A percentile compares a stretch with the other conserved stretches of the same genome.
Evolutionary conservation across 2,888 invertebrate species (phyloP).

Genomic region (Enchytraeus crypticus): DNA sequence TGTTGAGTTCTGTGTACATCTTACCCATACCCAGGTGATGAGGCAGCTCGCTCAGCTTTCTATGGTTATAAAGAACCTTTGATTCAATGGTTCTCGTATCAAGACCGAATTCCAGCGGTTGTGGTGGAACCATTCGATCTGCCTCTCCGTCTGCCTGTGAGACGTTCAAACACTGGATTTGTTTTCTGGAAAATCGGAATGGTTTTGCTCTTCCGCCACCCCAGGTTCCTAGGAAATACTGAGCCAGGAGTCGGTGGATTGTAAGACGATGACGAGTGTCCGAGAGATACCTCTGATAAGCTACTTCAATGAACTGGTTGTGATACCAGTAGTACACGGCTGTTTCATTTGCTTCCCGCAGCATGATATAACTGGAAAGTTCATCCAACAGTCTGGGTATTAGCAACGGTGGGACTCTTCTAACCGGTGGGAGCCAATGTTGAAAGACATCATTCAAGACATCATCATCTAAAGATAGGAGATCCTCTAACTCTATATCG

Average conservation of each 20-base stretch:
- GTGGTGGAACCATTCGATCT: constrained; percentile 36
- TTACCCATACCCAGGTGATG: constrained; percentile 31
- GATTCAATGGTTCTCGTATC: too few species aligned
- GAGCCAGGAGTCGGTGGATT: constrained; percentile 35
- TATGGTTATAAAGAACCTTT: constrained; percentile 29
- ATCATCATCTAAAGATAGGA: constrained; percentile 26
- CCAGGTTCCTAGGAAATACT: constrained; percentile 40
- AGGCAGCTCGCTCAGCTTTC: constrained; percentile 41
- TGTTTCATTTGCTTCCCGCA: constrained; percentile 30
- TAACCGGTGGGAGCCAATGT: constrained; percentile 33
- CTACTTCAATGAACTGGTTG: constrained; percentile 25
- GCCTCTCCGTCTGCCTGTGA: constrained; percentile 23
- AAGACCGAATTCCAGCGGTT: constrained; percentile 30
- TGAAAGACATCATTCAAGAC: constrained; percentile 27
- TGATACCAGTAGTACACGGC: constrained; percentile 29
- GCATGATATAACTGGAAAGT: constrained; percentile 27
- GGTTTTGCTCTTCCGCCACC: constrained; percentile 35
- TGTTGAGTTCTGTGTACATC: constrained; percentile 74
- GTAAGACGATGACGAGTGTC: constrained; percentile 7
- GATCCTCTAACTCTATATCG: constrained; percentile 30
- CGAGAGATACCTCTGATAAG: constrained; percentile 23
- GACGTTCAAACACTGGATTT: constrained; percentile 10
- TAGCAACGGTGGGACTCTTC: constrained; percentile 34
- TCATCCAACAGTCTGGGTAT: constrained; percentile 28
- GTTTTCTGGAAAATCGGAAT: constrained; percentile 21